A percentile compares a stretch with the other conserved stretches of the same genome.
phyloP scores from a whole-genome alignment of 2,113 vertebrate genomes.

The Ammodytes marinus region DNA sequence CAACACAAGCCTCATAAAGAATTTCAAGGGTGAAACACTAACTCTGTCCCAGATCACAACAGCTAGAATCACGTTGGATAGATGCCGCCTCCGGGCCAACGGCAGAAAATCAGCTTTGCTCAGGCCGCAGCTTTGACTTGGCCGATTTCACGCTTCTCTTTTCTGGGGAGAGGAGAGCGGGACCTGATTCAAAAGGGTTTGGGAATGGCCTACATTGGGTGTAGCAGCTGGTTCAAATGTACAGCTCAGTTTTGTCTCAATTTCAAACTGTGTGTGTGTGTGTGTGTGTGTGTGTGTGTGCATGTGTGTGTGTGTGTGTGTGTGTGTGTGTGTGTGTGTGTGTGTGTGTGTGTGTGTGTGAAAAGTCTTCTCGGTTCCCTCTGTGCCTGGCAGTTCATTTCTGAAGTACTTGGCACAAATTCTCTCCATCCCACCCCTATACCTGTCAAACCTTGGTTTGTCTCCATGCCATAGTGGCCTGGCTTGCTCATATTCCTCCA shows the following conservation, averaged over 20 bases:
- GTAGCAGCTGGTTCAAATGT: conserved; percentile 43
- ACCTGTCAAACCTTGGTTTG: conserved; percentile 31
- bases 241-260: conserved; percentile 30
- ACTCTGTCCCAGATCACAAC: conserved; percentile 33
- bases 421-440: conserved; percentile 26
- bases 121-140: conserved; percentile 57
- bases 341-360: conserved; percentile 6
- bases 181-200: conserved; percentile 46
- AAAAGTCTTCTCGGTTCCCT: conserved; percentile 13
- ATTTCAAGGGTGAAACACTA: conserved; percentile 42
- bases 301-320: background rate
- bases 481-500: conserved; percentile 41
- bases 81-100: conserved; percentile 38
- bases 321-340: conserved; percentile 4
- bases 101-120: conserved; percentile 61
- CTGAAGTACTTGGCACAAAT: conserved; percentile 37
- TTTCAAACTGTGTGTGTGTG: conserved; percentile 33
- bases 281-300: conserved; percentile 7
- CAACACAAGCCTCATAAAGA: background rate
- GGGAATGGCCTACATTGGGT: conserved; percentile 53
- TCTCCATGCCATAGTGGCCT: conserved; percentile 30
- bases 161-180: conserved; percentile 38
- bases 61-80: conserved; percentile 18
- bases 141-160: conserved; percentile 65
- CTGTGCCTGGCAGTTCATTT: conserved; percentile 33